Evolutionary conservation across 1,140 invertebrate genomes (phyloP).

Genomic region (Pseudomyrmex cubaensis): DNA sequence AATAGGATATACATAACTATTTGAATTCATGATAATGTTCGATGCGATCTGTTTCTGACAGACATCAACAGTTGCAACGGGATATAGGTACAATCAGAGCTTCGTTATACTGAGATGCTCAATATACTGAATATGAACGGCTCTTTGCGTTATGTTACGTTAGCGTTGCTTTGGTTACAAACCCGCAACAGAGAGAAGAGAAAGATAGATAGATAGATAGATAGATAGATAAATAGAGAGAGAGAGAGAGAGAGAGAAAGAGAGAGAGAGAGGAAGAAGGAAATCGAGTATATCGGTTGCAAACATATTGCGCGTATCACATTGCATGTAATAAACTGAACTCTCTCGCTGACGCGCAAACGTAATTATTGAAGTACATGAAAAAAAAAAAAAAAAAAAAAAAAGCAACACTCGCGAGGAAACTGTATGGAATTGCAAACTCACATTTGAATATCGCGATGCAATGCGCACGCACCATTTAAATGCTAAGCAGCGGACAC

Average conservation of each 20-base stretch:
- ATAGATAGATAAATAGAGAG: no score
- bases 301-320: not conserved
- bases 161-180: no score
- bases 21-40: conserved; percentile 20
- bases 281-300: conserved; percentile 11
- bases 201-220: no score
- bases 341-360: not conserved
- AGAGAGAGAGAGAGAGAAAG: no score
- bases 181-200: no score
- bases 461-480: conserved; percentile 30
- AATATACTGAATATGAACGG: conserved; percentile 27
- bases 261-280: not conserved
- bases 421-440: conserved; percentile 10
- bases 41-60: conserved; percentile 13
- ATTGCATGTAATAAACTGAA: conserved; percentile 1
- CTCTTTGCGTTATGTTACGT: conserved; percentile 5
- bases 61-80: conserved; percentile 20
- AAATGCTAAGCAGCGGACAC: conserved; percentile 52
- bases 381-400: not conserved
- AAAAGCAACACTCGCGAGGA: conserved; percentile 11
- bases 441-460: conserved; percentile 36
- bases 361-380: not conserved
- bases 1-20: not conserved
- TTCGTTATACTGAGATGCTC: conserved; percentile 11
- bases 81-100: conserved; percentile 39